Evolutionary conservation across 2,113 vertebrate genomes (phyloP).

Genomic region (Tenebrosternarchus preto): DNA sequence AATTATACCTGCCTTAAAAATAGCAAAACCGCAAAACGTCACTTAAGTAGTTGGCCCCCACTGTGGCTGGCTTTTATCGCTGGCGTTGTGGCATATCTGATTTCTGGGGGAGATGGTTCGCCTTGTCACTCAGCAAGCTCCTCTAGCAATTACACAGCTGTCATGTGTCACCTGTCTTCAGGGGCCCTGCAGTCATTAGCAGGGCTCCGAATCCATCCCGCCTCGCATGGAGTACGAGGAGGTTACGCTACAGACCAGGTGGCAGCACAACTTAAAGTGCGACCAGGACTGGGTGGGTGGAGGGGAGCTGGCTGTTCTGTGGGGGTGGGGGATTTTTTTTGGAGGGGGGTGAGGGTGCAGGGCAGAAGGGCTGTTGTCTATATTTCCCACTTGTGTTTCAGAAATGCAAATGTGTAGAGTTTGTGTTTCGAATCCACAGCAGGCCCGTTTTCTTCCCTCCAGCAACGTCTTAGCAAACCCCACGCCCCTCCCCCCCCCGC

Average conservation of each 20-base stretch:
- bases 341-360: too few species aligned
- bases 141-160: constrained; percentile 79
- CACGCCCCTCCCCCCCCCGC: constrained; percentile 26
- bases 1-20: constrained; percentile 48
- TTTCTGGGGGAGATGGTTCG: constrained; percentile 74
- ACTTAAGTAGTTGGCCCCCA: constrained; percentile 63
- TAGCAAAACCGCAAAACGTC: constrained; percentile 48
- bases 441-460: constrained; percentile 49
- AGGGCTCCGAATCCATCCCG: constrained; percentile 69
- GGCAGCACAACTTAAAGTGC: constrained; percentile 65
- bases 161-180: constrained; percentile 76
- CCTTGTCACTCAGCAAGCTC: constrained; percentile 71
- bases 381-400: constrained; percentile 61
- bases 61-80: constrained; percentile 24
- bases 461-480: constrained; percentile 61
- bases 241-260: constrained; percentile 68
- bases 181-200: constrained; percentile 77
- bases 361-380: constrained; percentile 40
- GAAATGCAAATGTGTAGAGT: constrained; percentile 55
- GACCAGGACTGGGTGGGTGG: constrained; percentile 45
- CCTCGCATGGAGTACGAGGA: constrained; percentile 72
- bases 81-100: constrained; percentile 67
- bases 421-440: not conserved
- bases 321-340: too few species aligned
- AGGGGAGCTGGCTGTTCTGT: too few species aligned